phyloP scores from a whole-genome alignment of 2,888 invertebrate genomes.

The Rhynchonema sp. region DNA sequence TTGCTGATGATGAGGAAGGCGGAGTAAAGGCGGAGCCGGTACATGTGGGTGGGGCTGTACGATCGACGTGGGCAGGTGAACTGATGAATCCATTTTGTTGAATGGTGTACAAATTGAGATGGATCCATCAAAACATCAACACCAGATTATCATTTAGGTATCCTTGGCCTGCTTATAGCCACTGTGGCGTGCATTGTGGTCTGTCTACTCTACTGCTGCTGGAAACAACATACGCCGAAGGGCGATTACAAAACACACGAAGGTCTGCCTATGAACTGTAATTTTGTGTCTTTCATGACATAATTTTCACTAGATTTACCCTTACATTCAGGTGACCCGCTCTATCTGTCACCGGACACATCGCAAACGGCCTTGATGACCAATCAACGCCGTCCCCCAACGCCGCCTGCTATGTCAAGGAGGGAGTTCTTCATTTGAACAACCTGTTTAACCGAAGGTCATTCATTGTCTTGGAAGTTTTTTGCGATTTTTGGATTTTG shows the following conservation, averaged over 20 bases:
- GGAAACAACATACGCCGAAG: background rate
- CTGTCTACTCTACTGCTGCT: background rate
- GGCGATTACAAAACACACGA: constrained; percentile 5
- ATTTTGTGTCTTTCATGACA: no score
- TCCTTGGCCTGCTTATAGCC: background rate
- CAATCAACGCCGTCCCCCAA: background rate
- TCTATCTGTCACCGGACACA: constrained; percentile 3
- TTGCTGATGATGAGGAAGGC: background rate
- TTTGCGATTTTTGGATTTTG: no score
- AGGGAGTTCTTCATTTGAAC: constrained; percentile 1
- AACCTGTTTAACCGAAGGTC: no score
- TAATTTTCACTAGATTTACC: no score
- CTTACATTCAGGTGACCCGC: no score
- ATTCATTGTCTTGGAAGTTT: no score
- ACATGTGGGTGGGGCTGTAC: no score
- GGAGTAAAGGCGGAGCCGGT: no score
- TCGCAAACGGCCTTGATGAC: constrained; percentile 1
- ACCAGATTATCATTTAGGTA: background rate
- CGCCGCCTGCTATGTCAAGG: background rate
- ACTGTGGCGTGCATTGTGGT: background rate
- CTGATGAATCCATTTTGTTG: background rate
- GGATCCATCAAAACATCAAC: background rate
- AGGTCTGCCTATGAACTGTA: no score
- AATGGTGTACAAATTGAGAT: background rate
- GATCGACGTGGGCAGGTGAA: no score